A percentile compares a stretch with the other conserved stretches of the same genome.
These are phyloP conservation scores for Solea solea DNA, from an alignment of 2,113 vertebrate species.

Conservation along the genomic window DNA sequence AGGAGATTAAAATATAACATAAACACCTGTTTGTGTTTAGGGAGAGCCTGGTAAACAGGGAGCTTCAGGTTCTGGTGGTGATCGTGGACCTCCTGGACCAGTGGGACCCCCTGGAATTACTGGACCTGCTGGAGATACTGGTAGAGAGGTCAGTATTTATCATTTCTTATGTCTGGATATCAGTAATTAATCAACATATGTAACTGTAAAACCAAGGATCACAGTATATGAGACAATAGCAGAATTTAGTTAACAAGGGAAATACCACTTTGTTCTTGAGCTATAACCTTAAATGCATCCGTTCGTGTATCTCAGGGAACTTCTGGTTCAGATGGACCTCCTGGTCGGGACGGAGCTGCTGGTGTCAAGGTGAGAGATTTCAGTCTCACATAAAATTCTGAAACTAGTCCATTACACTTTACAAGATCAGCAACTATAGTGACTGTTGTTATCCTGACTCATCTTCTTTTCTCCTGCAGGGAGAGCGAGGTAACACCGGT, in stretches of 20 bases:
- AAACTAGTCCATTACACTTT: constrained; percentile 6
- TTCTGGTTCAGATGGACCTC: constrained; percentile 92
- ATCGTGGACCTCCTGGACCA: constrained; percentile 94
- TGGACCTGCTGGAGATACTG: constrained; percentile 91
- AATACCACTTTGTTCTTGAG: neutral
- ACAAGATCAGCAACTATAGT: neutral
- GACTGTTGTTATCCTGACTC: constrained; percentile 7
- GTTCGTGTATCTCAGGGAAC: constrained; percentile 82
- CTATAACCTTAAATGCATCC: constrained; percentile 2
- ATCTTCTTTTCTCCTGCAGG: constrained; percentile 76
- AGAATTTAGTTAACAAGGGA: neutral
- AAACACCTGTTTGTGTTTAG: constrained; percentile 71
- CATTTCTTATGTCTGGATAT: neutral
- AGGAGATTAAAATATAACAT: neutral
- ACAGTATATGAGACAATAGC: neutral
- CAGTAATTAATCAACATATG: neutral
- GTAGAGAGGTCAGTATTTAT: constrained; percentile 88
- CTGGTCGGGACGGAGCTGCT: constrained; percentile 89
- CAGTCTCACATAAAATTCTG: neutral
- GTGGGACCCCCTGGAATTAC: constrained; percentile 94
- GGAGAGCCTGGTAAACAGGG: constrained; percentile 98
- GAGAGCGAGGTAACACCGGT: constrained; percentile 94
- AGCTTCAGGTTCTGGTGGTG: constrained; percentile 85
- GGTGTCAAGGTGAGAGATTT: constrained; percentile 88
- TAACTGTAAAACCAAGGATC: neutral